Evolutionary conservation across 1,140 invertebrate species (phyloP).

Genomic region (Cherax destructor): DNA sequence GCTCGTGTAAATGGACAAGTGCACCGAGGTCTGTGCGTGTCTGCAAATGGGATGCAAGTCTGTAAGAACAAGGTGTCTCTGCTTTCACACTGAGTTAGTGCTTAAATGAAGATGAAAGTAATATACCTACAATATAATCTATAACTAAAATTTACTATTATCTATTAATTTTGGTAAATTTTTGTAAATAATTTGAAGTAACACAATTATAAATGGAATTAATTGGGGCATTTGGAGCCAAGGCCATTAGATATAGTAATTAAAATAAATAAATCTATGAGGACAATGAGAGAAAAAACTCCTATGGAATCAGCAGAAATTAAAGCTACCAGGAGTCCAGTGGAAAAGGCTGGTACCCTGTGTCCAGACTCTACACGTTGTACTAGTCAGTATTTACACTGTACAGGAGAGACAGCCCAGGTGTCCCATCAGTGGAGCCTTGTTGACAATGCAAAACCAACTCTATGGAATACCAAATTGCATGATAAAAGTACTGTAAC

Average conservation of each 20-base stretch:
- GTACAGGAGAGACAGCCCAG: slow-evolving; percentile 64
- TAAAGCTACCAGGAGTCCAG: slow-evolving; percentile 68
- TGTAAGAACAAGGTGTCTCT: slow-evolving; percentile 61
- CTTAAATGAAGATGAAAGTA: slow-evolving; percentile 11
- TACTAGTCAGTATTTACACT: slow-evolving; percentile 68
- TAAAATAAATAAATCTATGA: slow-evolving; percentile 54
- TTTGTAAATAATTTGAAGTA: slow-evolving; percentile 16
- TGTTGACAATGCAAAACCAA: slow-evolving; percentile 41
- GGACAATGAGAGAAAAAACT: slow-evolving; percentile 40
- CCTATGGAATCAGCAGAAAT: slow-evolving; percentile 67
- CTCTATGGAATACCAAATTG: slow-evolving; percentile 39
- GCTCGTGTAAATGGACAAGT: slow-evolving; percentile 57
- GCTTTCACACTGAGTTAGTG: slow-evolving; percentile 50
- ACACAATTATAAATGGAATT: slow-evolving; percentile 31
- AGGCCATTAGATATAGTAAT: slow-evolving; percentile 38
- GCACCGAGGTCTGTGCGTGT: slow-evolving; percentile 48
- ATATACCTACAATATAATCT: slow-evolving; percentile 33
- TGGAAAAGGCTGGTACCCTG: slow-evolving; percentile 66
- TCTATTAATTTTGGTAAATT: slow-evolving; percentile 22
- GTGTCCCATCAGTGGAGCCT: slow-evolving; percentile 47
- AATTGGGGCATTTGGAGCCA: not conserved
- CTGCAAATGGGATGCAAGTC: slow-evolving; percentile 58
- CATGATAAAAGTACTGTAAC: slow-evolving; percentile 11
- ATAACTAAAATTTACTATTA: slow-evolving; percentile 26
- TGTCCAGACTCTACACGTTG: slow-evolving; percentile 68